phyloP scores from a whole-genome alignment of 2,113 vertebrate species.

The Chiloscyllium plagiosum region DNA sequence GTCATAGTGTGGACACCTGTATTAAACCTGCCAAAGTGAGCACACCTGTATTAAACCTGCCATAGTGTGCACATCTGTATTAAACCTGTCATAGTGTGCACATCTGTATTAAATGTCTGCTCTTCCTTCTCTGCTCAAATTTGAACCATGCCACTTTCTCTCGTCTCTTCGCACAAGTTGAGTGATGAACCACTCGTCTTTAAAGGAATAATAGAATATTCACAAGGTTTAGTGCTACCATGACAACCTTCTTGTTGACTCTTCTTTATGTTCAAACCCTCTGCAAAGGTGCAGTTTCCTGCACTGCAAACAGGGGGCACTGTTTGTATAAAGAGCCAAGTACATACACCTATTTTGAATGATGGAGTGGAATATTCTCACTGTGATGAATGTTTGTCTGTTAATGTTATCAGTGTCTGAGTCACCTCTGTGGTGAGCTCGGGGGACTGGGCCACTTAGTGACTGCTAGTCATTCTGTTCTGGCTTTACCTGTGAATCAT shows the following conservation, averaged over 20 bases:
- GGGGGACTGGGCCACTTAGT: background rate
- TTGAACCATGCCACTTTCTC: background rate
- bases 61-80: no score
- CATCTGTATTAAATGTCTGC: background rate
- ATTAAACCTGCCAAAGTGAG: no score
- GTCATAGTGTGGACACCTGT: no score
- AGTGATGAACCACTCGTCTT: background rate
- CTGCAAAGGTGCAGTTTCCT: background rate
- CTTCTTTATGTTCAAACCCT: no score
- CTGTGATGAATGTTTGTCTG: background rate
- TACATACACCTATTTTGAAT: background rate
- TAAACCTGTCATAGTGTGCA: no score
- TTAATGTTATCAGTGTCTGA: background rate
- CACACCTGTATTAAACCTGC: no score
- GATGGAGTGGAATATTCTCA: background rate
- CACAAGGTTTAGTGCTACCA: background rate
- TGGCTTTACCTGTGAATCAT: background rate
- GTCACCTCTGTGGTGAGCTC: background rate
- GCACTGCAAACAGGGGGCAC: background rate
- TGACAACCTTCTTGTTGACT: background rate
- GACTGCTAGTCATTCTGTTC: background rate
- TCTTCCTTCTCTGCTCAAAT: background rate
- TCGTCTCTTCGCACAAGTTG: background rate
- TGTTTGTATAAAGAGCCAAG: background rate
- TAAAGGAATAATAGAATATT: background rate